phyloP scores from a whole-genome alignment of 2,797 vertebrate genomes.

The Hemitrygon akajei region DNA sequence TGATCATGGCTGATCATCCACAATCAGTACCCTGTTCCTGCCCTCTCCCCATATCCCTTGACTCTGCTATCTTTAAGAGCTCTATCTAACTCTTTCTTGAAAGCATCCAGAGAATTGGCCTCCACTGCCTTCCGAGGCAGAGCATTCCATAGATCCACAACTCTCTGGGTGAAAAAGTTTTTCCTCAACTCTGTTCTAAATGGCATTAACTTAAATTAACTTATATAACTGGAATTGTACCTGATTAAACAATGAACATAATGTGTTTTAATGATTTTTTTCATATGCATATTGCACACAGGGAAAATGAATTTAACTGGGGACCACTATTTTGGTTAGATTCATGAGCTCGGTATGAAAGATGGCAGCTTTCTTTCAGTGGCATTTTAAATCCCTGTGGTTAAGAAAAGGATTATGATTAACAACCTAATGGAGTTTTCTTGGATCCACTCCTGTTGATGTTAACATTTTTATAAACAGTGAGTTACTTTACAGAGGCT shows the following conservation, averaged over 20 bases:
- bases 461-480: background rate
- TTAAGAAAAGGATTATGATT: background rate
- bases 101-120: too few species aligned
- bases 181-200: too few species aligned
- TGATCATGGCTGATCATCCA: too few species aligned
- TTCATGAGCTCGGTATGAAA: background rate
- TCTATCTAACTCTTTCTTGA: too few species aligned
- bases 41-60: too few species aligned
- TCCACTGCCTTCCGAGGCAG: too few species aligned
- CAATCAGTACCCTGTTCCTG: too few species aligned
- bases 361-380: background rate
- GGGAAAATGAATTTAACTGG: background rate
- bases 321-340: background rate
- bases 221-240: constrained; percentile 7
- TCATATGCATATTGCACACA: background rate
- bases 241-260: background rate
- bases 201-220: too few species aligned
- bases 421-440: background rate
- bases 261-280: background rate
- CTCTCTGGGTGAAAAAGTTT: too few species aligned
- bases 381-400: background rate
- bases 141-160: too few species aligned
- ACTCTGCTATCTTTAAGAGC: too few species aligned
- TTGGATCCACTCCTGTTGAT: background rate
- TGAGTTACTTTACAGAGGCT: background rate